Evolutionary conservation across 2,797 vertebrate genomes (phyloP).

Genomic region (Squalus acanthias): DNA sequence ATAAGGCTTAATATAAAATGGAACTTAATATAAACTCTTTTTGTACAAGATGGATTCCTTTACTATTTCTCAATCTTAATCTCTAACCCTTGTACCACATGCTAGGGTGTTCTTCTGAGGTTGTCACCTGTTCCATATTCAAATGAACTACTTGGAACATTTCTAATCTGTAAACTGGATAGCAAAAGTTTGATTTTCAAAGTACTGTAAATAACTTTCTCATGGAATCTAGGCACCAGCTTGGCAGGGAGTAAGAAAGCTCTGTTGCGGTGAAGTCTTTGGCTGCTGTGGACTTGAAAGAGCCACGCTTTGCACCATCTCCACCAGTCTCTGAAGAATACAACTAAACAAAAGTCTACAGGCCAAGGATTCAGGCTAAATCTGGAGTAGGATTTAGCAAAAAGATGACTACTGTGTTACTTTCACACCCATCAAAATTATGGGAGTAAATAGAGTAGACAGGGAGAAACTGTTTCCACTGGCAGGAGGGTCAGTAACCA

Average conservation of each 20-base stretch:
- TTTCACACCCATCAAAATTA: background rate
- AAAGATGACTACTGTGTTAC: background rate
- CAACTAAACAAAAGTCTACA: background rate
- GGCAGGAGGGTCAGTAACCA: background rate
- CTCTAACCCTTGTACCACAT: background rate
- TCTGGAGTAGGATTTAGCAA: background rate
- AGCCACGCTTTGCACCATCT: background rate
- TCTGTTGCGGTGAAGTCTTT: background rate
- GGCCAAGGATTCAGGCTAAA: background rate
- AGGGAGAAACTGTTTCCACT: background rate
- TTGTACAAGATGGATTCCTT: background rate
- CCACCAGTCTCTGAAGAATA: background rate
- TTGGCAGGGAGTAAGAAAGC: background rate
- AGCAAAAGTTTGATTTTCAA: background rate
- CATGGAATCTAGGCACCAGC: background rate
- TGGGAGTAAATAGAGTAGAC: background rate
- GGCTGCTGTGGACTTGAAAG: too few species aligned
- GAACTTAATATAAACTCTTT: background rate
- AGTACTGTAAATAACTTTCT: background rate
- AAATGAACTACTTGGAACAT: background rate
- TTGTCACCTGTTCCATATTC: too few species aligned
- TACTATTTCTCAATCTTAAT: background rate
- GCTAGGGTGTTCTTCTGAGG: too few species aligned
- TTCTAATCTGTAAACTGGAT: background rate
- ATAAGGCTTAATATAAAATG: background rate